Percentiles rank a stretch among this genome's conserved stretches.
Evolutionary conservation across 2,797 vertebrate species (phyloP).

Genomic region (Scyliorhinus canicula): DNA sequence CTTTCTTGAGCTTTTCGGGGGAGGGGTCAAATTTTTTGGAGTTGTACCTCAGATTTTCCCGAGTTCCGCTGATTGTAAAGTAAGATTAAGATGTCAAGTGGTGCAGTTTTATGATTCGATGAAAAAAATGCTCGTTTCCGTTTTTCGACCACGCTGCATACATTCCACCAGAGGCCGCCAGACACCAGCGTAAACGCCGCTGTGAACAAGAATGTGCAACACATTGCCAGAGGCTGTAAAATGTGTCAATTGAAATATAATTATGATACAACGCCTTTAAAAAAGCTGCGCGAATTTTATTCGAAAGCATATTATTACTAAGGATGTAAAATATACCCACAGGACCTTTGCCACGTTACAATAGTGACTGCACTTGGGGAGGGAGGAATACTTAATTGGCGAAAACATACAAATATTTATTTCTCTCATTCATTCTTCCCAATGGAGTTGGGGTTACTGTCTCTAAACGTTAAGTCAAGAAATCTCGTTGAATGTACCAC

Average conservation of each 20-base stretch:
- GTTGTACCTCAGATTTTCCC: not conserved
- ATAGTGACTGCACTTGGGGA: not conserved
- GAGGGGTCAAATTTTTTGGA: not conserved
- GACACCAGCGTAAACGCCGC: not conserved
- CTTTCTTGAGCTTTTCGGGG: not conserved
- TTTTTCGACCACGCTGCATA: not conserved
- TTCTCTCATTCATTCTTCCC: not conserved
- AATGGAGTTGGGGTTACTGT: no score
- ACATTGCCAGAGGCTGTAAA: not conserved
- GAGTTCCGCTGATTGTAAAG: not conserved
- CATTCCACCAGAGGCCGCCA: slow-evolving; percentile 32
- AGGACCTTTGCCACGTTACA: not conserved
- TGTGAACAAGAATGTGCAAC: not conserved
- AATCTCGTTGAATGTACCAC: not conserved
- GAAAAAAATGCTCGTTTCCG: not conserved
- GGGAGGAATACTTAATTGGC: no score
- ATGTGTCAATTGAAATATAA: not conserved
- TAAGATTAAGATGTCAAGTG: not conserved
- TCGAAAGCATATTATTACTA: not conserved
- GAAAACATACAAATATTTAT: not conserved
- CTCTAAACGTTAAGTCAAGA: not conserved
- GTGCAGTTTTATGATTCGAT: not conserved
- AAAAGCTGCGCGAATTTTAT: not conserved
- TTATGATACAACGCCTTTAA: not conserved
- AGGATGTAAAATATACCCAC: not conserved